Evolutionary conservation across 2,888 invertebrate genomes (phyloP), one percentile per base, ranked within the genome.

Genomic region (Troilus luridus): DNA sequence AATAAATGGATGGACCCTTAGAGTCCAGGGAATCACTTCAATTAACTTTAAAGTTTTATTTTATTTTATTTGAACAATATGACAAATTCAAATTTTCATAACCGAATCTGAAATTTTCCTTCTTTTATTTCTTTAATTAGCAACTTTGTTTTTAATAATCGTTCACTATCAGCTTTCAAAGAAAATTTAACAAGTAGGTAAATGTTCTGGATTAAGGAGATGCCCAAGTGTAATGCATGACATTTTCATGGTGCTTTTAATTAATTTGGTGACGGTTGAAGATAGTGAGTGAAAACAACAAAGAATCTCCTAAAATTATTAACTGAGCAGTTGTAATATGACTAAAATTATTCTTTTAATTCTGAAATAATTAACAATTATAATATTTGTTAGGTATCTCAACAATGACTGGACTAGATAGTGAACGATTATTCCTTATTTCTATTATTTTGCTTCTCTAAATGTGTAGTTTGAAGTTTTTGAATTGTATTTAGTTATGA

Each of bases 381-480:
- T 0, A 64, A 60, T 41, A 24, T 89, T 89, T 90, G 19, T 72
- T 77, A 58, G 62, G 56, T 54, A 41, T 90, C 56, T 72, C 54
- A 88, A 27, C 88, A 41, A 27, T 88, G 41, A 41, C 88, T 54
- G 81, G 81, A 89, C 62, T 60, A 85, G 91, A 92, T 92, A 92
- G 92, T 92, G 92, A 92, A 92, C 92, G 92, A 92, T 92, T 91
- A 91, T 92, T 90, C 17, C 41, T 64, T 91, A 90, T 85, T 81
- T 81, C 24, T 91, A 81, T 88, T 77, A 89, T 92, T 64, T 90
- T 62, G 54, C 90, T 90, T 91, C 88, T 56, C 77, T 88, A n/a
- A 88, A 24, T 77, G 85, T 91, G 58, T 67, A 59, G 56, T 88
- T 27, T 62, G 62, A 88, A 88, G 62, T 59, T 62, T 62, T 89